A percentile compares a stretch with the other conserved stretches of the same genome.
Evolutionary conservation across 2,797 vertebrate genomes (phyloP).

Genomic region (Poeciliopsis presidionis): DNA sequence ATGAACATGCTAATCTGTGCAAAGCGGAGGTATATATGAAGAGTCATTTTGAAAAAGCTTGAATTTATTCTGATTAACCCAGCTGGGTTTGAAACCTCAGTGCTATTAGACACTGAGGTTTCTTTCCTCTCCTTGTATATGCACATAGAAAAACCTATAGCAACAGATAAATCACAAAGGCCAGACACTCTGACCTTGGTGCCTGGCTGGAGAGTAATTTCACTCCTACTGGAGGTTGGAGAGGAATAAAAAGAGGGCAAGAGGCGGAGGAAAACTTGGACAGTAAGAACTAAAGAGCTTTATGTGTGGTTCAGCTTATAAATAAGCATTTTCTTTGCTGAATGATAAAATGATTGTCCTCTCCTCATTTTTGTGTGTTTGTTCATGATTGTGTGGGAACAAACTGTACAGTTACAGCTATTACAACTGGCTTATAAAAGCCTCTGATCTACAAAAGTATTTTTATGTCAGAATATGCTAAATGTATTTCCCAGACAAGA

Average conservation of each 20-base stretch:
- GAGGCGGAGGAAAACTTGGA: background rate
- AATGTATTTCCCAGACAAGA: background rate
- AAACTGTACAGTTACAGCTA: background rate
- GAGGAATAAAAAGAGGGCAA: slow-evolving; percentile 50
- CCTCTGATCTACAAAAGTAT: background rate
- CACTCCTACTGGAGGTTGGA: slow-evolving; percentile 65
- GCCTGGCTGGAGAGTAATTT: slow-evolving; percentile 74
- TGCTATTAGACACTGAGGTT: background rate
- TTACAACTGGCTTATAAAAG: slow-evolving; percentile 1
- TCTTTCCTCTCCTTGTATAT: background rate
- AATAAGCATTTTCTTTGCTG: slow-evolving; percentile 61
- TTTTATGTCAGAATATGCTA: background rate
- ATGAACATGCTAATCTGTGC: background rate
- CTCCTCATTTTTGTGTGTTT: slow-evolving; percentile 19
- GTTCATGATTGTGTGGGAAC: background rate
- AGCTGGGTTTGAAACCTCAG: too few relatives aligned
- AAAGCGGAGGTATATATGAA: background rate
- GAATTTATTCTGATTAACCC: background rate
- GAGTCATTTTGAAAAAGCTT: background rate
- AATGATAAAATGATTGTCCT: slow-evolving; percentile 62
- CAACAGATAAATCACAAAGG: slow-evolving; percentile 75
- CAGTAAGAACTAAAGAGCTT: slow-evolving; percentile 17
- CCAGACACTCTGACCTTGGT: slow-evolving; percentile 73
- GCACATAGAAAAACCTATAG: slow-evolving; percentile 35
- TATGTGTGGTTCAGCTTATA: slow-evolving; percentile 68